Evolutionary conservation across 2,888 invertebrate genomes (phyloP).

Genomic region (Apamea epomidion): DNA sequence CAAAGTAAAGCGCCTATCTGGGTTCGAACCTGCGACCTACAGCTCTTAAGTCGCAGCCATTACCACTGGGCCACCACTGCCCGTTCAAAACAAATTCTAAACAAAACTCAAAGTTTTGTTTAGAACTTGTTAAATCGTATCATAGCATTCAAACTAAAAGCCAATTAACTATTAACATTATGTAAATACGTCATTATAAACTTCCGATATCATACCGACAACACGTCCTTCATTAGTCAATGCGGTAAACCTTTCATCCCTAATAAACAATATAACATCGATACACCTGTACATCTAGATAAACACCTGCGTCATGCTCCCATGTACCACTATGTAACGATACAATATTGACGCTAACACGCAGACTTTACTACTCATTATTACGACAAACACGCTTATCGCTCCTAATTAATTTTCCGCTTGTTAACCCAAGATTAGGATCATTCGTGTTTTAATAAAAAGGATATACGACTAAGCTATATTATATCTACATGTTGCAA

Average conservation of each 20-base stretch:
- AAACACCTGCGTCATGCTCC: slow-evolving; percentile 67
- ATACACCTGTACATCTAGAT: slow-evolving; percentile 50
- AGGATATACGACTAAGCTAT: slow-evolving; percentile 58
- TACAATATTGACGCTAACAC: slow-evolving; percentile 75
- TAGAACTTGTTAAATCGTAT: background rate
- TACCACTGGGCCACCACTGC: no score
- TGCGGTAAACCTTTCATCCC: slow-evolving; percentile 45
- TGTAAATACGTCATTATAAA: background rate
- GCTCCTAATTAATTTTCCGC: slow-evolving; percentile 80
- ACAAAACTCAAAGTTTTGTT: no score
- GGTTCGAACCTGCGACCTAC: no score
- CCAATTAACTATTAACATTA: background rate
- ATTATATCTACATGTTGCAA: slow-evolving; percentile 39
- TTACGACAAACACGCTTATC: slow-evolving; percentile 76
- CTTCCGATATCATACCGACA: background rate
- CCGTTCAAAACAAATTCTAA: no score
- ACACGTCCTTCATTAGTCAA: slow-evolving; percentile 35
- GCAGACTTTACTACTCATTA: slow-evolving; percentile 77
- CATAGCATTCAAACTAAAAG: no score
- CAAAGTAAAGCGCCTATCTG: no score
- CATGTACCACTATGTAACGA: slow-evolving; percentile 59
- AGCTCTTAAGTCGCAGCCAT: no score
- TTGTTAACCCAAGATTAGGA: slow-evolving; percentile 74
- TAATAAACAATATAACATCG: slow-evolving; percentile 24
- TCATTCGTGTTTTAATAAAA: slow-evolving; percentile 77